A percentile compares a stretch with the other conserved stretches of the same genome.
Evolutionary conservation across 30 jellyfish, hydroid and myxozoan genomes (phyloP).

Genomic region (Aurelia aurita): DNA sequence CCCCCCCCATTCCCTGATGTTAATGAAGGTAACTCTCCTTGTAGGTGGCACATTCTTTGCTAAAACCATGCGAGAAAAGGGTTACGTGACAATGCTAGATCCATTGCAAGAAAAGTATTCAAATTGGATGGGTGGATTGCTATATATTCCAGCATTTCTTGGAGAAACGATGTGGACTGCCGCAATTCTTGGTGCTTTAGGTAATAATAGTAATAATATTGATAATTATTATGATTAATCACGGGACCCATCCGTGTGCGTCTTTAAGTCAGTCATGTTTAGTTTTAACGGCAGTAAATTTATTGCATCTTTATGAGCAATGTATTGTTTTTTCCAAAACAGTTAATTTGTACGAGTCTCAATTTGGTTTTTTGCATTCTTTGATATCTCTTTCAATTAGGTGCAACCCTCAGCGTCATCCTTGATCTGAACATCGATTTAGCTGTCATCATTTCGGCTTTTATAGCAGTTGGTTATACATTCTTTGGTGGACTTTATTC

Average conservation of each 20-base stretch:
- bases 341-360: too few relatives aligned
- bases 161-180: conserved; percentile 99
- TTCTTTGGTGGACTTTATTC: conserved; percentile 96
- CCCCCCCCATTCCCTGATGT: background rate
- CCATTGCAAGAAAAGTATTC: conserved; percentile 95
- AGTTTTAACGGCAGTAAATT: too few relatives aligned
- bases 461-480: conserved; percentile 87
- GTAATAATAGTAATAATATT: too few relatives aligned
- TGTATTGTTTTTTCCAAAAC: too few relatives aligned
- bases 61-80: conserved; percentile 81
- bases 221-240: too few relatives aligned
- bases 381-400: background rate
- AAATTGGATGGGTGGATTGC: conserved; percentile 87
- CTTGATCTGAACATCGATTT: conserved; percentile 77
- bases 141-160: conserved; percentile 92
- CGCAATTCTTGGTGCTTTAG: conserved; percentile 86
- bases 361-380: too few relatives aligned
- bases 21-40: background rate
- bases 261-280: too few relatives aligned
- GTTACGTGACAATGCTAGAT: conserved; percentile 95
- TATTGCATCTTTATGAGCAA: too few relatives aligned
- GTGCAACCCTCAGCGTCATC: conserved; percentile 89
- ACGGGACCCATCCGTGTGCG: too few relatives aligned
- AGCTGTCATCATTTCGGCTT: conserved; percentile 83
- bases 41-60: conserved; percentile 95